Evolutionary conservation across 2,888 invertebrate genomes (phyloP).

Genomic region (Exephanes ischioxanthus): DNA sequence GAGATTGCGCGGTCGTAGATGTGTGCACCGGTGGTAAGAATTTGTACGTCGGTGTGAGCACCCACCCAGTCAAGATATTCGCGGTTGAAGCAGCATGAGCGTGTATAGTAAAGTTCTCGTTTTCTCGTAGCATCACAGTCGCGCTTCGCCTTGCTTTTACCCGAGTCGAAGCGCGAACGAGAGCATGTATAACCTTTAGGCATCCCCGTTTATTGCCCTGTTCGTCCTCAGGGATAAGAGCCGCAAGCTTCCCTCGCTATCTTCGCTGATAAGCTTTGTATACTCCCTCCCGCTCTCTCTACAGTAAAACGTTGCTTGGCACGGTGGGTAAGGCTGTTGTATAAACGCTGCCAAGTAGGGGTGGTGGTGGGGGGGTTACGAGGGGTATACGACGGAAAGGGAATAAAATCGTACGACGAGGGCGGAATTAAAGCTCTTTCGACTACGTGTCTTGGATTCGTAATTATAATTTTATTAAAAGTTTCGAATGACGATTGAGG

Average conservation of each 20-base stretch:
- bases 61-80: background rate
- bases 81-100: background rate
- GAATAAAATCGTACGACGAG: slow-evolving; percentile 29
- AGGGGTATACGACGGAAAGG: background rate
- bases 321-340: slow-evolving; percentile 1
- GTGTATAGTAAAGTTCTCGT: background rate
- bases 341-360: slow-evolving; percentile 8
- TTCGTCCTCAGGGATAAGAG: slow-evolving; percentile 46
- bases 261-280: slow-evolving; percentile 44
- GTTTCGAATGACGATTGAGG: slow-evolving; percentile 72
- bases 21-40: background rate
- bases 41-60: slow-evolving; percentile 3
- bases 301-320: slow-evolving; percentile 42
- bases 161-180: slow-evolving; percentile 31
- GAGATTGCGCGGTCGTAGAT: slow-evolving; percentile 2
- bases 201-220: slow-evolving; percentile 23
- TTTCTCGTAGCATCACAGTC: background rate
- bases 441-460: slow-evolving; percentile 67
- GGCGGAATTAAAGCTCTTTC: slow-evolving; percentile 40
- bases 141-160: slow-evolving; percentile 19
- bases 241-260: slow-evolving; percentile 45
- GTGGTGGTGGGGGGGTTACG: background rate
- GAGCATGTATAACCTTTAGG: slow-evolving; percentile 48
- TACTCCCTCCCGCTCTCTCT: background rate
- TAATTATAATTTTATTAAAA: slow-evolving; percentile 80